Base-by-base conservation (phyloP, 2,888 invertebrate genomes). In the Coelinius sp. region DNA sequence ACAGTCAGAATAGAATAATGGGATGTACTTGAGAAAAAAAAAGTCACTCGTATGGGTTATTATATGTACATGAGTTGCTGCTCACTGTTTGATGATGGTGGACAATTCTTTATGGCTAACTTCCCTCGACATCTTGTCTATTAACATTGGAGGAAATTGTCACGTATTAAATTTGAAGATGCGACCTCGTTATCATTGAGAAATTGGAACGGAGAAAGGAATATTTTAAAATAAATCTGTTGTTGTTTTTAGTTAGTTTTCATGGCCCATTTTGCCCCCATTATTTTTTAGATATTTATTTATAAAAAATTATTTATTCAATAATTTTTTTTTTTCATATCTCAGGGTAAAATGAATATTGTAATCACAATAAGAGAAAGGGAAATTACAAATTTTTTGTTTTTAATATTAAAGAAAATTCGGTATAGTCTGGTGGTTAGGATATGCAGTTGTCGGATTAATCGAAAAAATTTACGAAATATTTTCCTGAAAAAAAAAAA, bases 1-100 rank as follows among this genome's bases (percentile, higher is more conserved):
- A 41, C 82, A 72, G 83, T 79, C 82, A 80, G 84, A 86, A 86
- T 85, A 85, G 84, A 85, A 85, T 86, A 85, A 85, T 85, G 83
- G 82, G 68, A 65, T 44, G 56, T 63, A 52, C 63, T 63, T 70
- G 17, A 65, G n/a, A n/a, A n/a, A n/a, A n/a, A n/a, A n/a, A 53
- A 53, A 64, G 25, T 14, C 77, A 77, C 73, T 74, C 25, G 14
- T 49, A 20, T 49, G n/a, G 14, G 49, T 49, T 22, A 24, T 65
- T 67, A 52, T 31, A 56, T 31, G 59, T 59, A 17, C 10, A 20
- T 59, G 59, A 35, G 20, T 10, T 17, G 14, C 31, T 56, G 27
- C 56, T 14, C 35, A 59, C 59, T 59, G 59, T 27, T 17, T 17
- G 8, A 59, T 35, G 25, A 56, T 56, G 25, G 7, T 27, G n/a